Percentiles rank a stretch among this genome's conserved stretches.
Conservation (phyloP, 2,113 vertebrate genomes). For the Ranitomeya variabilis region DNA sequence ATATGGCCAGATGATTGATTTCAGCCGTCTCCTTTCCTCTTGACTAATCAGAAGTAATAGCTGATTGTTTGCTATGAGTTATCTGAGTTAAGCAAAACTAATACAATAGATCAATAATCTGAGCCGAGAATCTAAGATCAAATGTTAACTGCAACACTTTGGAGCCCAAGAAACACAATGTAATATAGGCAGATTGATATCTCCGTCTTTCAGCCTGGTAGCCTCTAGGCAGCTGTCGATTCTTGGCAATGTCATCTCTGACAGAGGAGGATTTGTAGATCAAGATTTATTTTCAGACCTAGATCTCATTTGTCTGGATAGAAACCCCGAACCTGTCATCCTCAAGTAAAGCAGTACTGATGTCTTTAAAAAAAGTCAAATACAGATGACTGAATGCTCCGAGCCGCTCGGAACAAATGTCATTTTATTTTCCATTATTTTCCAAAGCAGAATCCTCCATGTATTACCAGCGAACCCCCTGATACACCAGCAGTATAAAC, state of each 20-base stretch:
- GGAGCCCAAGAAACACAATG: conserved; percentile 7
- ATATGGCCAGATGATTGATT: background rate
- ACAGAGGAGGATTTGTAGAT: conserved; percentile 45
- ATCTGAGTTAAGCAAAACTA: background rate
- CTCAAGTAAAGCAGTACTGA: conserved; percentile 1
- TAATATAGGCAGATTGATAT: conserved; percentile 38
- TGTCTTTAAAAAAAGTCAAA: conserved; percentile 14
- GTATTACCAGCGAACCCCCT: too few species aligned
- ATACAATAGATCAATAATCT: conserved; percentile 8
- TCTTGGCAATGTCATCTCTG: conserved; percentile 37
- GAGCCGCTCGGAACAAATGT: background rate
- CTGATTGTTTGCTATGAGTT: background rate
- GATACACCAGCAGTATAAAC: background rate
- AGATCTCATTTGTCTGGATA: conserved; percentile 34
- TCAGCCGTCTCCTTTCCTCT: background rate
- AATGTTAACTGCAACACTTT: conserved; percentile 28
- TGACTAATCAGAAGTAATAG: background rate
- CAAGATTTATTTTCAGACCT: conserved; percentile 40
- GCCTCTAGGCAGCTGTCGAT: conserved; percentile 38
- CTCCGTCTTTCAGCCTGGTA: conserved; percentile 7
- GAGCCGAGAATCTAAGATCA: conserved; percentile 20
- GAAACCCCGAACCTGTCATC: conserved; percentile 17
- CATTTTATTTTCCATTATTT: background rate
- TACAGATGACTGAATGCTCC: background rate
- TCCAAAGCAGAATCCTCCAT: background rate